Base-by-base conservation (phyloP, 1,140 invertebrate genomes). In the Octopus bimaculoides region DNA sequence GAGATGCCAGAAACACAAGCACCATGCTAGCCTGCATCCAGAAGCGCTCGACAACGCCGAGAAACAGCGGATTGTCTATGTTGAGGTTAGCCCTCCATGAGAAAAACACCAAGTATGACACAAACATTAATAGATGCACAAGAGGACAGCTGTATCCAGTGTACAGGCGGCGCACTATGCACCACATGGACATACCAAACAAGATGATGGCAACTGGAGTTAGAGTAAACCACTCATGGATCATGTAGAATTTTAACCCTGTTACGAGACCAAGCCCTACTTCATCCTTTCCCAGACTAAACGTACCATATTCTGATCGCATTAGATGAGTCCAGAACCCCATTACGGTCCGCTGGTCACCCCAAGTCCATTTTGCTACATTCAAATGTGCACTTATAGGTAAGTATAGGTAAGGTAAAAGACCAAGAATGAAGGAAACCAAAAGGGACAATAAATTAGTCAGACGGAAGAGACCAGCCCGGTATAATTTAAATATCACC, bases 21-120 rank as follows among this genome's bases (percentile, higher is more conserved):
- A 89, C 82, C 14, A 88, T 80, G 82, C 88, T 86, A 81, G 80
- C 81, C 80, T 89, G 88, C 83, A 89, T 84, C 88, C 88, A 89
- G 79, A 89, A 89, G 76, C 88, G 81, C 79, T 89, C 88, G 12
- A 89, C 89, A 82, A 89, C 89, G 56, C 87, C 86, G 20, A 83
- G 80, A 54, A 86, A 84, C 0, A 89, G 83, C n/a, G 86, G 82
- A 77, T 88, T 86, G 4, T 80, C 76, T 0, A 88, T 80, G 77
- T 88, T 85, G 14, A 89, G 83, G 80, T 89, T 89, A 7, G 89
- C 88, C 78, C 88, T 83, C 88, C 88, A 89, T n/a, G 85, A 85
- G 82, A 89, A 89, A 71, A 89, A 85, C 10, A 81, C 41, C 6
- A 84, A 73, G 78, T 89, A 89, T 0, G 77, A 12, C 0, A 78